Evolutionary conservation across 2,888 invertebrate species (phyloP).

Genomic region (Dolichomitus sp.): DNA sequence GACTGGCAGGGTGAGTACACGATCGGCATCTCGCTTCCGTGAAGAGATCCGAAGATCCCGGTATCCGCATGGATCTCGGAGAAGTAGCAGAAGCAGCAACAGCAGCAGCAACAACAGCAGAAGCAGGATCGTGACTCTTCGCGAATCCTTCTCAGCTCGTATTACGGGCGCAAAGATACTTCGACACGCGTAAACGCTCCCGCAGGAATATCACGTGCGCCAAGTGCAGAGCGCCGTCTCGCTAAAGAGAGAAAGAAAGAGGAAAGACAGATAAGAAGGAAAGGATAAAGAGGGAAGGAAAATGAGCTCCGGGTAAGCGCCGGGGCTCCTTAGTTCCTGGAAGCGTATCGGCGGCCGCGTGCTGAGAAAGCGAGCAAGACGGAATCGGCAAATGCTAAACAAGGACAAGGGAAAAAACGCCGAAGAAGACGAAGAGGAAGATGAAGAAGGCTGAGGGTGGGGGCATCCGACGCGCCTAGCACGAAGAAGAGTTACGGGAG

Average conservation of each 20-base stretch:
- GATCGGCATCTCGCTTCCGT: slow-evolving; percentile 55
- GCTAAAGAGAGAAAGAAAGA: slow-evolving; percentile 25
- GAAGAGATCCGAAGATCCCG: slow-evolving; percentile 62
- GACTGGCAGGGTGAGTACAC: slow-evolving; percentile 57
- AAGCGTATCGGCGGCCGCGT: slow-evolving; percentile 60
- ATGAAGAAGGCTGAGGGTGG: slow-evolving; percentile 33
- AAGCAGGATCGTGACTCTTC: slow-evolving; percentile 60
- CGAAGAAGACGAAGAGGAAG: slow-evolving; percentile 29
- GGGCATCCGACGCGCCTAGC: slow-evolving; percentile 68
- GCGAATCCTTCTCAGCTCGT: slow-evolving; percentile 59
- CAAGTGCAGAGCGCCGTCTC: slow-evolving; percentile 25
- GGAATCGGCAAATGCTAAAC: slow-evolving; percentile 41
- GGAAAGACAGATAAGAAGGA: slow-evolving; percentile 36
- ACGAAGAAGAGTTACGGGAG: slow-evolving; percentile 78
- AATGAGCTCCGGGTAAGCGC: slow-evolving; percentile 50
- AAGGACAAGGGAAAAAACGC: slow-evolving; percentile 25
- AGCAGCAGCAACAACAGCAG: slow-evolving; percentile 18
- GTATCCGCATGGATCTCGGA: slow-evolving; percentile 59
- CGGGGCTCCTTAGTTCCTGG: slow-evolving; percentile 59
- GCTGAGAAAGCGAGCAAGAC: slow-evolving; percentile 43
- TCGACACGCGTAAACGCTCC: slow-evolving; percentile 67
- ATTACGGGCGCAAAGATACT: slow-evolving; percentile 66
- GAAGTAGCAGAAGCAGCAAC: slow-evolving; percentile 35
- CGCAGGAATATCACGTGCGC: slow-evolving; percentile 65
- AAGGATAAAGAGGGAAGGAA: slow-evolving; percentile 35